A percentile compares a stretch with the other conserved stretches of the same genome.
These are phyloP conservation scores for Acanthococcus lagerstroemiae DNA, from an alignment of 2,888 invertebrate genomes.

Conservation along the genomic window DNA sequence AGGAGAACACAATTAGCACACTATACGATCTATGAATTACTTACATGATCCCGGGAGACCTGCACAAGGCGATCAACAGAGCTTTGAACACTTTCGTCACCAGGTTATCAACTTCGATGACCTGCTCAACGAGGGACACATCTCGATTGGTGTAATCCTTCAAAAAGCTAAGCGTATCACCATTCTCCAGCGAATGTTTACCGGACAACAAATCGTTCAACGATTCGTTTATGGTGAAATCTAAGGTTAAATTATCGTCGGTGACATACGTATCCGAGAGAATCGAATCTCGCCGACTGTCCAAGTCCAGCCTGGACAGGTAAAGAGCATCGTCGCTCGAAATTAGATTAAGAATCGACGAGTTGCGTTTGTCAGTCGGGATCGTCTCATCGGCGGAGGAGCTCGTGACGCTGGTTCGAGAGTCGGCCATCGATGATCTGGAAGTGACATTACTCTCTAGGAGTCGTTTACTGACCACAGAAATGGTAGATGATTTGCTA, in stretches of 20 bases:
- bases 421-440: too few relatives aligned
- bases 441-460: too few relatives aligned
- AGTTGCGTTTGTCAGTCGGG: background rate
- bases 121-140: slow-evolving; percentile 58
- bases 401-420: too few relatives aligned
- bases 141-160: slow-evolving; percentile 48
- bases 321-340: slow-evolving; percentile 3
- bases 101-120: slow-evolving; percentile 63
- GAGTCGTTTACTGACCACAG: too few relatives aligned
- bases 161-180: slow-evolving; percentile 28
- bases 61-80: background rate
- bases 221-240: slow-evolving; percentile 50
- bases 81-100: slow-evolving; percentile 61
- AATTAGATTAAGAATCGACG: background rate
- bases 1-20: too few relatives aligned
- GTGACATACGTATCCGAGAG: background rate
- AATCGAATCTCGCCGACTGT: slow-evolving; percentile 21
- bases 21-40: too few relatives aligned
- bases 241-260: slow-evolving; percentile 10
- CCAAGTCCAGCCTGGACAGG: background rate
- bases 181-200: slow-evolving; percentile 52
- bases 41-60: too few relatives aligned
- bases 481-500: too few relatives aligned
- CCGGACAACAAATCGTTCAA: slow-evolving; percentile 67
- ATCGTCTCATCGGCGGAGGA: background rate